Evolutionary conservation across 2,113 vertebrate genomes (phyloP), one percentile per base, ranked within the genome.

Genomic region (Nothocercus julius): DNA sequence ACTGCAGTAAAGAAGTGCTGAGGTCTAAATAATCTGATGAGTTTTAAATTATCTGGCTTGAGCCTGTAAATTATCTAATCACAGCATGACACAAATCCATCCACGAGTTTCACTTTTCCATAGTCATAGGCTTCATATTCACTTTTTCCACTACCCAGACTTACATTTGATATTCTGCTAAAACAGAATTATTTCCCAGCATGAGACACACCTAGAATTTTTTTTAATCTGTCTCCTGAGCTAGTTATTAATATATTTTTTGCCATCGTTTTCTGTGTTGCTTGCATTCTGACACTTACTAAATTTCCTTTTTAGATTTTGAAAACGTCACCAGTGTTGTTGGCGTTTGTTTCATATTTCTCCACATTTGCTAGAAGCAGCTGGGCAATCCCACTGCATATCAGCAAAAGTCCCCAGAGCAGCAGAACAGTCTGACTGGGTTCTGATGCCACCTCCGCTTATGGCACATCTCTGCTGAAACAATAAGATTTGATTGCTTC

Each of bases 401-500:
- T 79, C 38, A 96, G 30, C 44, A 75, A 22, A 94, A 92, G 64
- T 94, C 74, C 88, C 85, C 58, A 90, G 94, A 84, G 92, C 25
- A 82, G 47, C 73, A 90, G 76, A 95, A 73, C 82, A 88, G 72
- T 86, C 69, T 87, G 78, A 62, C 47, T 92, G 53, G 54, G 49
- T 66, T 87, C 89, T 75, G 56, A 73, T 95, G 66, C 58, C 83
- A 84, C 62, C 69, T 88, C 83, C 62, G 16, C 77, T 88, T 72
- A 92, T 5, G 30, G 77, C 84, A 75, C 53, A 87, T 82, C 85
- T 96, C 92, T 92, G 92, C 88, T 95, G 77, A 90, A 94, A 79
- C 3, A 21, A 82, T 97, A 93, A 95, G 88, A 92, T 86, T 76
- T 93, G 58, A 96, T 92, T 82, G 80, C 83, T 82, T 88, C 90